Evolutionary conservation across 2,113 vertebrate species (phyloP).

Genomic region (Penelope pileata): DNA sequence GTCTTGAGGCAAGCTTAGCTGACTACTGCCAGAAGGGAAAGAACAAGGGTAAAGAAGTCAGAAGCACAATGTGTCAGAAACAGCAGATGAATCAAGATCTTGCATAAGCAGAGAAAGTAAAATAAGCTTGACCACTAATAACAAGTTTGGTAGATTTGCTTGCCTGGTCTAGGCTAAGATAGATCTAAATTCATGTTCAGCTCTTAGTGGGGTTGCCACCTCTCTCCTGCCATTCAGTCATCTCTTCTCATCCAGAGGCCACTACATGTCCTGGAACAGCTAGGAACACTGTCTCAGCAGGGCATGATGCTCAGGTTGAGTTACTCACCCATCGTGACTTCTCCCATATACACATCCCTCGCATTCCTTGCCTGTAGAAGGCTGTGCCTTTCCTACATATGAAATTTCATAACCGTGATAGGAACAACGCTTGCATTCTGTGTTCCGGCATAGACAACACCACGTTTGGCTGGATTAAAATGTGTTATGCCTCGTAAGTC

Average conservation of each 20-base stretch:
- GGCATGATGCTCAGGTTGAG: background rate
- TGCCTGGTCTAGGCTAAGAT: background rate
- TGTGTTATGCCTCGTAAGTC: background rate
- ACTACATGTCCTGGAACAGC: background rate
- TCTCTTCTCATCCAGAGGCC: background rate
- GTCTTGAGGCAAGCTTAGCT: background rate
- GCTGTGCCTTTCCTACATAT: accelerated
- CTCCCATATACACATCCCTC: background rate
- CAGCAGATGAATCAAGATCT: background rate
- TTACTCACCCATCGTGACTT: background rate
- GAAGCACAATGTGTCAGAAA: background rate
- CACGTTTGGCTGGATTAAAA: background rate
- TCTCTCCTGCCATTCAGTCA: background rate
- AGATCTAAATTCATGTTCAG: background rate
- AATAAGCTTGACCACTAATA: background rate
- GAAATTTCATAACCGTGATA: background rate
- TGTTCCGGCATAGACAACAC: background rate
- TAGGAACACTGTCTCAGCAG: background rate
- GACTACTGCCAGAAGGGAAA: background rate
- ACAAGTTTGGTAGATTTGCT: background rate
- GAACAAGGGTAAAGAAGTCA: background rate
- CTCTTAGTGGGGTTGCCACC: background rate
- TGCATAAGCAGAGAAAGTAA: background rate
- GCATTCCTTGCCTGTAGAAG: background rate
- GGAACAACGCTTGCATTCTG: background rate